A percentile compares a stretch with the other conserved stretches of the same genome.
Conservation (phyloP, 2,113 vertebrate species). For the Myrmophylax atrothorax region DNA sequence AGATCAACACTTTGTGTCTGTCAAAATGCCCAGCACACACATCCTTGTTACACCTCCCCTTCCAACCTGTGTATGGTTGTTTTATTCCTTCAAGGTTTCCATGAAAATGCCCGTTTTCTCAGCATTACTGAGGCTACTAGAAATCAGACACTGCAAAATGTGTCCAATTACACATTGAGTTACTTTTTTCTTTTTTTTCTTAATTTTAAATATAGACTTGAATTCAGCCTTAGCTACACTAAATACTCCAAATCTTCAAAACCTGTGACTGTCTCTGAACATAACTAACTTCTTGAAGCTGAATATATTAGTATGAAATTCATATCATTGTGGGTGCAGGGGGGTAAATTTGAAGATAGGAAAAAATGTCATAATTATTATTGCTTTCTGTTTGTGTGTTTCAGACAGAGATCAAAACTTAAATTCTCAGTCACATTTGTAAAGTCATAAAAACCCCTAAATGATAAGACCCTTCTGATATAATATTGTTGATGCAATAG, state of each 20-base stretch:
- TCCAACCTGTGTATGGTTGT: background rate
- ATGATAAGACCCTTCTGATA: fast-evolving
- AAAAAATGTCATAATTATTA: background rate
- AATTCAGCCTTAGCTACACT: background rate
- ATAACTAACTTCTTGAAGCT: background rate
- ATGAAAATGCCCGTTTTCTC: background rate
- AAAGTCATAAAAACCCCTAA: background rate
- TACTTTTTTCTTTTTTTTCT: fast-evolving
- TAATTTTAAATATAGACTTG: background rate
- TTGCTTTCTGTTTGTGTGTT: background rate
- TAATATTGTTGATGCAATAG: background rate
- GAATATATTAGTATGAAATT: background rate
- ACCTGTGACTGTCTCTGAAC: background rate
- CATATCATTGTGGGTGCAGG: background rate
- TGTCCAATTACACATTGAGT: background rate
- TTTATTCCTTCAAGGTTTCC: background rate
- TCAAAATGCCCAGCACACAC: background rate
- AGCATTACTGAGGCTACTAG: background rate
- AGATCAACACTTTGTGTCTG: background rate
- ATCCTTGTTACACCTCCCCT: background rate
- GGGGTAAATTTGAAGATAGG: background rate
- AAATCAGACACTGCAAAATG: background rate
- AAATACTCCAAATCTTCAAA: background rate
- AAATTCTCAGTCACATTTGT: background rate
- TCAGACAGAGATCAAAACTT: background rate